These are phyloP conservation scores for Lipophrys pholis DNA, from an alignment of 2,113 vertebrate species.

Conservation along the genomic window DNA sequence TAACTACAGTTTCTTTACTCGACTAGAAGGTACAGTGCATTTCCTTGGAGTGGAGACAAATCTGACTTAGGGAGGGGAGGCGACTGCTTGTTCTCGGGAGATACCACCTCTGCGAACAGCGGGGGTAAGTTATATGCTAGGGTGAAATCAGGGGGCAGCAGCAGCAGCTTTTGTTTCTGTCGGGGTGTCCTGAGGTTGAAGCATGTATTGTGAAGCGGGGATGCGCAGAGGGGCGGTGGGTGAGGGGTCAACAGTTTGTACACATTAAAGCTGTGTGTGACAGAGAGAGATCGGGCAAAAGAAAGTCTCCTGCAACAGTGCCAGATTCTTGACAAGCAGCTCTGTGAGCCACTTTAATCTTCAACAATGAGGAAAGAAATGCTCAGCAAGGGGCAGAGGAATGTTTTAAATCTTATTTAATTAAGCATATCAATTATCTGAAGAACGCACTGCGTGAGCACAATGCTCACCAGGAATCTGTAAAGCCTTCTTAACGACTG, in stretches of 20 bases:
- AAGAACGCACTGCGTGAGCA: neutral
- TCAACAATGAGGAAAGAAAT: neutral
- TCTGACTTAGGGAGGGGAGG: constrained; percentile 83
- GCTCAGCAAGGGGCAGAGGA: constrained; percentile 1
- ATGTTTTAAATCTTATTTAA: constrained; percentile 11
- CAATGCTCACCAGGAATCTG: neutral
- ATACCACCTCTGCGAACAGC: constrained; percentile 71
- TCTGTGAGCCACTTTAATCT: constrained; percentile 21
- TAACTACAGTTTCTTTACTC: constrained; percentile 67
- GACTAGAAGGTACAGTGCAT: constrained; percentile 70
- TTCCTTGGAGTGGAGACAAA: constrained; percentile 84
- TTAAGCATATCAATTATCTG: constrained; percentile 8
- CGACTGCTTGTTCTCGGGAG: constrained; percentile 73
- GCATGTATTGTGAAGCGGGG: constrained; percentile 7
- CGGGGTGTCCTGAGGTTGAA: constrained; percentile 27
- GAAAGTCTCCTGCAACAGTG: constrained; percentile 1
- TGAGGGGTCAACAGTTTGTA: neutral
- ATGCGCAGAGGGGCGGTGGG: constrained; percentile 4
- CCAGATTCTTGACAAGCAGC: constrained; percentile 1
- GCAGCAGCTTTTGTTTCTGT: constrained; percentile 37
- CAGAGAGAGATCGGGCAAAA: neutral
- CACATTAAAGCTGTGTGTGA: constrained; percentile 10
- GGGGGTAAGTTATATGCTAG: constrained; percentile 58
- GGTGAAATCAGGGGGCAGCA: constrained; percentile 29
- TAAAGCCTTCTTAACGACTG: neutral